Base-by-base conservation (phyloP, 2,888 invertebrate genomes). In the Aquatica leii region DNA sequence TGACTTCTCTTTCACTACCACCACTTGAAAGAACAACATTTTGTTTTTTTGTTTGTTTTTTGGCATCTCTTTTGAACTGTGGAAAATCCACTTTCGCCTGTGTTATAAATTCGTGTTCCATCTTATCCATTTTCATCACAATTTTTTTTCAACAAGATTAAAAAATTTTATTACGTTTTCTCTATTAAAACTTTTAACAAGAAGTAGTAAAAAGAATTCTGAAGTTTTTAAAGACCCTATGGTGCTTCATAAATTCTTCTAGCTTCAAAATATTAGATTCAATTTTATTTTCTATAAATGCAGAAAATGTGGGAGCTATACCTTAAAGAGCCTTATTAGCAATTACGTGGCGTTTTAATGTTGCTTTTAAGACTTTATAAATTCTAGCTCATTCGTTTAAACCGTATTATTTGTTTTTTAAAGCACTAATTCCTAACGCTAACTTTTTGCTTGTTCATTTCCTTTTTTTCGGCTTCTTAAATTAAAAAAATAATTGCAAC, bases 1-100 rank as follows among this genome's bases (percentile, higher is more conserved):
- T 69, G 21, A 65, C 58, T 2, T 69, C 71, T 58, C 71, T 37
- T 61, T 72, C 73, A n/a, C n/a, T n/a, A n/a, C n/a, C n/a, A 15
- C 66, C 67, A 61, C 69, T 70, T 15, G 69, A 50, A 17, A 71
- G 20, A 17, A 40, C 31, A 15, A 72, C 54, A 60, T 70, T 65
- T 12, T 58, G 37, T 53, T 70, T 69, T 9, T 69, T 63, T 59
- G 66, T 69, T 12, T 34, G 70, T 54, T 54, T 71, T 72, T 46
- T 59, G 62, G 17, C 12, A 41, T 43, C 41, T 49, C 43, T 69
- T 67, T 55, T 72, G 69, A 24, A 66, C 64, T 3, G 69, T 68
- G 18, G 70, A 65, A 46, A 69, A 50, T 20, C 50, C 50, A 14
- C n/a, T 24, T 50, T 50, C 50, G 20, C 20, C 24, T 4, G 21